phyloP scores from a whole-genome alignment of 2,113 vertebrate species.

The Stomatorhinus ivindoensis region DNA sequence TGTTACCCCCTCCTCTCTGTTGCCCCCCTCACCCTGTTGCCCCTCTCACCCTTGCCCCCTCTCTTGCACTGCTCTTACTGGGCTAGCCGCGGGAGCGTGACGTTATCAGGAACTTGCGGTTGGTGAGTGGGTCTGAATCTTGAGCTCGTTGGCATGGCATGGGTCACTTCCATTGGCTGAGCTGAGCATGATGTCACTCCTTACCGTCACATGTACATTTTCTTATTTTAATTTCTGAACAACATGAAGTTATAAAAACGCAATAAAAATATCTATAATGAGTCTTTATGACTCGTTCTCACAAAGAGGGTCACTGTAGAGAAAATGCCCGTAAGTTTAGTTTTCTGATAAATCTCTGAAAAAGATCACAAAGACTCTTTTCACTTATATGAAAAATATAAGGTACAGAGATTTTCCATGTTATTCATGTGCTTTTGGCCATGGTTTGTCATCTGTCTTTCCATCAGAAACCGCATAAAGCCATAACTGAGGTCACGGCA shows the following conservation, averaged over 20 bases:
- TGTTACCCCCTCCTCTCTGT: conserved; percentile 38
- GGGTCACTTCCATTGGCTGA: conserved; percentile 19
- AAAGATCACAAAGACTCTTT: not conserved
- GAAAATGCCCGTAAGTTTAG: not conserved
- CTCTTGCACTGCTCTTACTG: conserved; percentile 58
- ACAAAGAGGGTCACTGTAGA: not conserved
- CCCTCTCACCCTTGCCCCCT: conserved; percentile 48
- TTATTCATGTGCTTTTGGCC: not conserved
- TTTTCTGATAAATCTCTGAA: not conserved
- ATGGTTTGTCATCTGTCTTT: not conserved
- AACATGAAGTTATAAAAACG: not conserved
- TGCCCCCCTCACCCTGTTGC: conserved; percentile 37
- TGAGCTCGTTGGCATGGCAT: conserved; percentile 31
- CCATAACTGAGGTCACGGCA: not conserved
- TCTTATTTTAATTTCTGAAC: conserved; percentile 22
- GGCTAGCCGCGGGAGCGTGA: conserved; percentile 86
- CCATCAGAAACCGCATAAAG: not conserved
- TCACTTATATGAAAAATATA: not conserved
- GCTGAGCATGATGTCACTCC: conserved; percentile 37
- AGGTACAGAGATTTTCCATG: not conserved
- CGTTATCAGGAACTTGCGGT: conserved; percentile 75
- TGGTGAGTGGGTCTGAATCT: conserved; percentile 83
- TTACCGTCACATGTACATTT: conserved; percentile 43
- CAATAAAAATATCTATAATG: not conserved
- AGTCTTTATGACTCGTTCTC: not conserved